Base-by-base conservation (phyloP, 1,140 invertebrate species). In the Spodoptera litura region DNA sequence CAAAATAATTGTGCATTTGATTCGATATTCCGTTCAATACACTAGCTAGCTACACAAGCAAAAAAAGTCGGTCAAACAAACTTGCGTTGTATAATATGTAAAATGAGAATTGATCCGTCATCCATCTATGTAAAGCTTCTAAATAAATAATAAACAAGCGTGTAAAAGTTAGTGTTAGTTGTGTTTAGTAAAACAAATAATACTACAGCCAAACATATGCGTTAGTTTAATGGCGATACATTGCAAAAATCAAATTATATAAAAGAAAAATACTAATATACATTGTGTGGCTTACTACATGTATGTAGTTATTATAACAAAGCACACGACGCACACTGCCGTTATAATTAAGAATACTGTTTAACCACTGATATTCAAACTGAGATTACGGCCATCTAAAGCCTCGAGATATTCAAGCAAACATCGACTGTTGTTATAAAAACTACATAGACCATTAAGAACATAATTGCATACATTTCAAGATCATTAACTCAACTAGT, bases 1-100 rank as follows among this genome's bases (percentile, higher is more conserved):
- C 31, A 78, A 81, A 70, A 76, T 72, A 59, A 78, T 79, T 80
- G 83, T 84, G 83, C 83, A 78, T 80, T 75, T 74, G 78, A 78
- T 80, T 81, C 75, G 52, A 81, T 68, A 81, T 53, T 77, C 74
- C 35, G 66, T 81, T 38, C 58, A 74, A 59, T 68, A 38, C 58
- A 74, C 64, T 74, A 80, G 55, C 56, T 81, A 81, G 73, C 74
- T 72, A 72, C 58, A 80, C 59, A 81, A 78, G 74, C 56, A 61
- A 79, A 81, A 85, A 78, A 78, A 84, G 58, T 71, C 76, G 56
- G 62, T 71, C 78, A 74, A 83, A 76, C 52, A 78, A 77, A 74
- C 56, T 59, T 64, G 61, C 27, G 77, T 77, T 77, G 58, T 80
- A 78, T 79, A 78, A 75, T 61, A 66, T 51, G 80, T 77, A 82